Conservation (phyloP, 2,797 vertebrate genomes). For the Oreochromis grahami region DNA sequence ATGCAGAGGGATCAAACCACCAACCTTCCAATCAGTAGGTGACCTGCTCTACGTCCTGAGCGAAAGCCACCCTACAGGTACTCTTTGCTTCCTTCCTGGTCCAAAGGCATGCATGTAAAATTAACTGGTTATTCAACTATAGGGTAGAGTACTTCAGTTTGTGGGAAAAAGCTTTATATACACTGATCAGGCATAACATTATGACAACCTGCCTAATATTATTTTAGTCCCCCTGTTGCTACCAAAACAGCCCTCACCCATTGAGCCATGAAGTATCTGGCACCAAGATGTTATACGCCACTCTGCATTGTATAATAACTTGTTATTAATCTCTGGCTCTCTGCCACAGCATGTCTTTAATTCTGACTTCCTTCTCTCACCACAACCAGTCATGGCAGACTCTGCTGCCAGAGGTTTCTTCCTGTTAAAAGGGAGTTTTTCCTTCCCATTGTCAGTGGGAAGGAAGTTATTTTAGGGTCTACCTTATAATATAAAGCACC, state of each 20-base stretch:
- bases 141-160: neutral
- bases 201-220: neutral
- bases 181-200: neutral
- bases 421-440: neutral
- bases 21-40: neutral
- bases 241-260: neutral
- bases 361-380: fast-evolving
- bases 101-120: neutral
- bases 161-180: neutral
- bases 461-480: neutral
- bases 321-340: neutral
- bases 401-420: neutral
- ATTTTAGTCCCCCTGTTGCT: fast-evolving
- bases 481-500: neutral
- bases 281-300: neutral
- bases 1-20: neutral
- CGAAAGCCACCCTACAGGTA: neutral
- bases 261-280: neutral
- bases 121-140: neutral
- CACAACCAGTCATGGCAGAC: neutral
- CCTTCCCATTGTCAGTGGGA: fast-evolving
- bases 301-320: neutral
- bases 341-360: neutral
- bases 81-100: fast-evolving
- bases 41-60: neutral